phyloP scores from a whole-genome alignment of 2,113 vertebrate species.

The Esox niger region DNA sequence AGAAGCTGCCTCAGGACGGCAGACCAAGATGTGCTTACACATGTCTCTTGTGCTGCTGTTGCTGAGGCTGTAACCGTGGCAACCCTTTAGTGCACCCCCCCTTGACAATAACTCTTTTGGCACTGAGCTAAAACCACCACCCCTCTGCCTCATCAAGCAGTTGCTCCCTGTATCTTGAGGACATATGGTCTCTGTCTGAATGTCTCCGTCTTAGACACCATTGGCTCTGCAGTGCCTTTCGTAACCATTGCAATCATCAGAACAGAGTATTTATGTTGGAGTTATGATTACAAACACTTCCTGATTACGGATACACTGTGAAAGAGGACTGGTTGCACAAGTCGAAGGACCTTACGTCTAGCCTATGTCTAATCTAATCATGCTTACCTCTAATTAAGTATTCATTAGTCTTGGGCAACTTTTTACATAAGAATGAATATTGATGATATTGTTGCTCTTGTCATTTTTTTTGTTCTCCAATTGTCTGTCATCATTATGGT shows the following conservation, averaged over 20 bases:
- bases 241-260: too few species aligned
- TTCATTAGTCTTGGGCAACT: too few species aligned
- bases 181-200: conserved; percentile 12
- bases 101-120: conserved; percentile 52
- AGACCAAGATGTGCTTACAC: conserved; percentile 61
- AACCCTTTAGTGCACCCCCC: conserved; percentile 21
- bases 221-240: conserved; percentile 36
- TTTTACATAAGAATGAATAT: too few species aligned
- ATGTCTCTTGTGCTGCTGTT: conserved; percentile 48
- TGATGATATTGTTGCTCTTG: too few species aligned
- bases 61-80: conserved; percentile 64
- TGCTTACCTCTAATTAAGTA: too few species aligned
- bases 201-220: conserved; percentile 11
- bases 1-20: conserved; percentile 7
- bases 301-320: too few species aligned
- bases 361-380: too few species aligned
- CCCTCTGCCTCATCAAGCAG: too few species aligned
- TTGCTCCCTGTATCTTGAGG: too few species aligned
- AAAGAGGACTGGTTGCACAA: too few species aligned
- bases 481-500: conserved; percentile 30
- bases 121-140: conserved; percentile 22
- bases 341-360: too few species aligned
- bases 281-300: conserved; percentile 23
- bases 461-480: neutral
- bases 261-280: conserved; percentile 17